Conservation (phyloP, 2,888 invertebrate species). For the Zhuqinia jingwanae region DNA sequence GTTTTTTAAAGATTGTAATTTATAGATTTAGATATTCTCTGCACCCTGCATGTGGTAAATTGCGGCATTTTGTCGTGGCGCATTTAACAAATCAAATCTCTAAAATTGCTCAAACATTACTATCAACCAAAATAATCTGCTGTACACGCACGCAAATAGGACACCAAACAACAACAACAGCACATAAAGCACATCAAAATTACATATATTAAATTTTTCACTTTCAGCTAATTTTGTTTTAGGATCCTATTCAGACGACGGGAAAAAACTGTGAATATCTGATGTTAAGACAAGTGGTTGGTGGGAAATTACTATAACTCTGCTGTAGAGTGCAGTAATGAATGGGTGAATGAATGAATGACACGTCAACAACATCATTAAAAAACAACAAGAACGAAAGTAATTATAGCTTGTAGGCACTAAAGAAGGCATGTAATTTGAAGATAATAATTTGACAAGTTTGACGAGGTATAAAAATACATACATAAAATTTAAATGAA, state of each 20-base stretch:
- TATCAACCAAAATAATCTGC: neutral
- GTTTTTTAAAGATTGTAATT: neutral
- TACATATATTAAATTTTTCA: neutral
- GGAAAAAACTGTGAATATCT: too few species aligned
- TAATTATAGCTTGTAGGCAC: constrained; percentile 49
- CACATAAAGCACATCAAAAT: neutral
- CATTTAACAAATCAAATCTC: constrained; percentile 33
- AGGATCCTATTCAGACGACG: neutral
- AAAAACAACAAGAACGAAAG: neutral
- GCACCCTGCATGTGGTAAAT: neutral
- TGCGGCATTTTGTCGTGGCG: constrained; percentile 40
- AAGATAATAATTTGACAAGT: constrained; percentile 52
- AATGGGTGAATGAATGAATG: constrained; percentile 35
- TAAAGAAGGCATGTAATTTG: constrained; percentile 41
- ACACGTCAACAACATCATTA: constrained; percentile 26
- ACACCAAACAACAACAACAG: neutral
- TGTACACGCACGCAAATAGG: constrained; percentile 5
- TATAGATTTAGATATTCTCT: neutral
- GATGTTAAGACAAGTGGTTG: neutral
- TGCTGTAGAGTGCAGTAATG: neutral
- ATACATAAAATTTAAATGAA: constrained; percentile 29
- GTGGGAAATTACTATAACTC: neutral
- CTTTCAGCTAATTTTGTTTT: neutral
- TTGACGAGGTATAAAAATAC: constrained; percentile 54
- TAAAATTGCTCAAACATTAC: neutral